A percentile compares a stretch with the other conserved stretches of the same genome.
phyloP scores from a whole-genome alignment of 2,113 vertebrate species.

The Bufo gargarizans region DNA sequence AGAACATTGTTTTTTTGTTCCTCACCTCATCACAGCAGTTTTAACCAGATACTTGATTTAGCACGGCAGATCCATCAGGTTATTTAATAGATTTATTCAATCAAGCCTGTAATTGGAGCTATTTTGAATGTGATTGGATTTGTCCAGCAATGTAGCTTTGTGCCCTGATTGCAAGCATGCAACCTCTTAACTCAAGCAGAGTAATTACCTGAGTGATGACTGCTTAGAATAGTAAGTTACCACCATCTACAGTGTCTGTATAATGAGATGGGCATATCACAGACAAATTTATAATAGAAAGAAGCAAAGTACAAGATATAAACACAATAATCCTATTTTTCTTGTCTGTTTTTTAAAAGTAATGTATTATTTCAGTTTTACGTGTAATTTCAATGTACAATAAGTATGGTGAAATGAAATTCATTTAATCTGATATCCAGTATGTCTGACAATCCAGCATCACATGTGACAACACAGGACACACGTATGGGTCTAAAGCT shows the following conservation, averaged over 20 bases:
- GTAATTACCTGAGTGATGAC: conserved; percentile 55
- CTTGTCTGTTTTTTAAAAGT: neutral
- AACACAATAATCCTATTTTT: neutral
- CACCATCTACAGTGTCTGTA: neutral
- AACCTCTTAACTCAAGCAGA: conserved; percentile 55
- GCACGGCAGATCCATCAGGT: conserved; percentile 52
- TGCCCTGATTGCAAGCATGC: conserved; percentile 6
- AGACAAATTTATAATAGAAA: neutral
- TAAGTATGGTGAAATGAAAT: no score
- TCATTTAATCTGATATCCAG: neutral
- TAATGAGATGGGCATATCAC: neutral
- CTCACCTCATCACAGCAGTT: neutral
- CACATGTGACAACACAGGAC: no score
- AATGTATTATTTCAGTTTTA: neutral
- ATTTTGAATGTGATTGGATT: conserved; percentile 60
- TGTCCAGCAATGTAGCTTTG: conserved; percentile 36
- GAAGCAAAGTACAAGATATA: neutral
- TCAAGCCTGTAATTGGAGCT: conserved; percentile 36
- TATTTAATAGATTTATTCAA: conserved; percentile 54
- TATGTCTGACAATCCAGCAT: no score
- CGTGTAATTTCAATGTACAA: neutral
- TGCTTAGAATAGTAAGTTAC: neutral
- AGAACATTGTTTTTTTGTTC: neutral
- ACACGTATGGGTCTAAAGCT: no score
- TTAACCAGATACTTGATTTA: conserved; percentile 8